Conservation (phyloP, 2,888 invertebrate species). For the Diadromus collaris region DNA sequence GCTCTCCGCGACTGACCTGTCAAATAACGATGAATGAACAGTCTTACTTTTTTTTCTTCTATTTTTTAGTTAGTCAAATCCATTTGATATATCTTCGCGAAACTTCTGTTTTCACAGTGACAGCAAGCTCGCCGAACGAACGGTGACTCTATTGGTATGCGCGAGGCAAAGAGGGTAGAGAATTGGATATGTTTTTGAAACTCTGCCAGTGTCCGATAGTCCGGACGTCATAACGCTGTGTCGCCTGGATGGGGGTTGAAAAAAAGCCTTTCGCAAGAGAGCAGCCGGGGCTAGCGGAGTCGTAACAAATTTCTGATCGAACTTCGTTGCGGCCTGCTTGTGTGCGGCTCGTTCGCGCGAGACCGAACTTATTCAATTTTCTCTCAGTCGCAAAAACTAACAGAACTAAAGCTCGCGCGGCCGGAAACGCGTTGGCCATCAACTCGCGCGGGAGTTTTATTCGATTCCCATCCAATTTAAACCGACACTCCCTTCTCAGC, state of each 20-base stretch:
- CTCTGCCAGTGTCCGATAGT: slow-evolving; percentile 28
- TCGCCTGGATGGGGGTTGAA: neutral
- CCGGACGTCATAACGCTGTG: slow-evolving; percentile 28
- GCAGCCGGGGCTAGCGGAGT: neutral
- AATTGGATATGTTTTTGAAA: slow-evolving; percentile 36
- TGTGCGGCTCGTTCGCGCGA: slow-evolving; percentile 25
- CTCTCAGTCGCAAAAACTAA: slow-evolving; percentile 52
- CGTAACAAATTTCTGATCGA: slow-evolving; percentile 54
- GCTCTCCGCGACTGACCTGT: too few species aligned
- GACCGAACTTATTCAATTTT: slow-evolving; percentile 60
- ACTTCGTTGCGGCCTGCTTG: slow-evolving; percentile 46
- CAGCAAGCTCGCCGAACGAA: neutral
- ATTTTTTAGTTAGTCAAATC: too few species aligned
- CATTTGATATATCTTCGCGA: neutral
- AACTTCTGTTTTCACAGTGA: slow-evolving; percentile 24
- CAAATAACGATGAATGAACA: too few species aligned
- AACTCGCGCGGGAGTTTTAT: slow-evolving; percentile 55
- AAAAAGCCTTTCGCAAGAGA: neutral
- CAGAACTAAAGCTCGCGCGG: slow-evolving; percentile 46
- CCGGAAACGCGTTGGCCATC: slow-evolving; percentile 46
- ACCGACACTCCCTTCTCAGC: slow-evolving; percentile 54
- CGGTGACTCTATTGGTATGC: slow-evolving; percentile 33
- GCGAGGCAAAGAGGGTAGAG: neutral
- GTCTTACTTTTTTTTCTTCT: too few species aligned
- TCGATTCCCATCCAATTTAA: slow-evolving; percentile 64